Base-by-base conservation (phyloP, 2,113 vertebrate species). In the Leptobrachium ailaonicum region DNA sequence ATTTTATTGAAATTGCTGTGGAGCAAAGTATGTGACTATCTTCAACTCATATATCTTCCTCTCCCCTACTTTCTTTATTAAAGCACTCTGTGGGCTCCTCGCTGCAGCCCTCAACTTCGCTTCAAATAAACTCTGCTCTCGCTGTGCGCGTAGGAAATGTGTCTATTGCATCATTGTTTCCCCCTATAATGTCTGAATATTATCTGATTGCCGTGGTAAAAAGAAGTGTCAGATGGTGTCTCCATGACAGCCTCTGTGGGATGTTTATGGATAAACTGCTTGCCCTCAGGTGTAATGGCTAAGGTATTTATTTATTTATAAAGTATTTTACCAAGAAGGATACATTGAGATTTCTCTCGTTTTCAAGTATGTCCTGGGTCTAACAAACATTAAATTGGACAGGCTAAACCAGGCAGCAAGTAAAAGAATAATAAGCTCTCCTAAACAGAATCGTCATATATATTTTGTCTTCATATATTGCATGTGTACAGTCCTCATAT, bases 1-100 rank as follows among this genome's bases (percentile, higher is more conserved):
- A 73, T 68, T 78, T 80, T 75, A 75, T 72, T 81, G 71, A 75
- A 81, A 81, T 56, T 66, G 71, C 50, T 47, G 42, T 53, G 45
- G 72, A 58, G 53, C 44, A 41, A 79, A 72, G 43, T 53, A 14
- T 71, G 32, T 77, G 50, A 77, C 58, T 73, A 79, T 75, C 72
- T 75, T 11, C 60, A 41, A 68, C 71, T 68, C 42, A 69, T 69
- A 53, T 81, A 74, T 69, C 72, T 45, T 69, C 78, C 62, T 56
- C 41, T 54, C 60, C 41, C 50, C 75, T 41, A 11, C 54, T 41
- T 71, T 63, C 76, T 71, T 64, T 78, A 78, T 71, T 78, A 78
- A 78, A 78, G 71, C 67, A 13, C 75, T 58, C 67, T 78, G 68
- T 58, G 58, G 75, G 66, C 41, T 44, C 20, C 75, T 69, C 53